A percentile compares a stretch with the other conserved stretches of the same genome.
Conservation (phyloP, 2,888 invertebrate genomes). For the Lithophane semibrunnea region DNA sequence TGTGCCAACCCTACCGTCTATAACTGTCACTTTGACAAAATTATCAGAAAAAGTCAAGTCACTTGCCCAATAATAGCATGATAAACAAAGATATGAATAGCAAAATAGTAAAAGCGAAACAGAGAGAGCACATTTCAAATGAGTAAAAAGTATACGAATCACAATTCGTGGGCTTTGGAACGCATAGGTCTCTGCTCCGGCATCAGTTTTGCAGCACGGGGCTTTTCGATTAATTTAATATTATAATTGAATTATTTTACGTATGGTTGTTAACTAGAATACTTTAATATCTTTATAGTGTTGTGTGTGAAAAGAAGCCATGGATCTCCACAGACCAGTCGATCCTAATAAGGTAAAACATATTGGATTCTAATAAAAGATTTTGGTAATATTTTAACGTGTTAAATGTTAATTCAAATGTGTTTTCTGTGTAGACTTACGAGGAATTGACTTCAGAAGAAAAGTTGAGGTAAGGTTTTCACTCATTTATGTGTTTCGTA, state of each 20-base stretch:
- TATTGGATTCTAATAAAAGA: conserved; percentile 47
- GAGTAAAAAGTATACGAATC: neutral
- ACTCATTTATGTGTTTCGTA: neutral
- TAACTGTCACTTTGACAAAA: conserved; percentile 49
- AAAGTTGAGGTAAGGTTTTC: conserved; percentile 91
- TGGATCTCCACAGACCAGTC: conserved; percentile 88
- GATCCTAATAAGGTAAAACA: conserved; percentile 86
- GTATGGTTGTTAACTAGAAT: conserved; percentile 43
- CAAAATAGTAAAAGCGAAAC: neutral
- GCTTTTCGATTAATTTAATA: conserved; percentile 47
- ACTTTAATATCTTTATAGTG: conserved; percentile 40
- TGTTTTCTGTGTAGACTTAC: conserved; percentile 91
- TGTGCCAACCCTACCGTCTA: neutral
- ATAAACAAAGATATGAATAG: conserved; percentile 5
- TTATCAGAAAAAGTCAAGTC: conserved; percentile 11
- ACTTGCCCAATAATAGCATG: conserved; percentile 1
- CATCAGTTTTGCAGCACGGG: conserved; percentile 41
- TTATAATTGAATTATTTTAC: conserved; percentile 60
- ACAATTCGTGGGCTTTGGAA: conserved; percentile 7
- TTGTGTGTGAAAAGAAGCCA: conserved; percentile 63
- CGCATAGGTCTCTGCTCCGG: conserved; percentile 33
- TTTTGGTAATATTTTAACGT: conserved; percentile 45
- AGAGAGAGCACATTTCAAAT: conserved; percentile 24
- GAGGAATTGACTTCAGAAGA: conserved; percentile 94
- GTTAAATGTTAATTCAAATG: conserved; percentile 44